Conservation (phyloP, 2,888 invertebrate genomes). For the Malacosoma neustria region DNA sequence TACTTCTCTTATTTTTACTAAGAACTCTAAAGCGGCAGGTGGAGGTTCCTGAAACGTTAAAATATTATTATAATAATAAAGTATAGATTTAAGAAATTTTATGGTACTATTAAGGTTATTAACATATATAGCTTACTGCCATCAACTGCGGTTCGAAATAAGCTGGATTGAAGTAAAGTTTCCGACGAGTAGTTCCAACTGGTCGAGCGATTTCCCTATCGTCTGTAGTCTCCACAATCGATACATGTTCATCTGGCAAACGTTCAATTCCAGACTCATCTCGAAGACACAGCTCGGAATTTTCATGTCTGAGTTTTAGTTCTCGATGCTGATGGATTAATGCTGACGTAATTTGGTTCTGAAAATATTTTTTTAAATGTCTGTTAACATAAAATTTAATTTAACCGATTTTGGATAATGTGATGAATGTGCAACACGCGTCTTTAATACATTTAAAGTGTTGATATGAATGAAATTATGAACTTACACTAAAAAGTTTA, state of each 20-base stretch:
- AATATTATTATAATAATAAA: neutral
- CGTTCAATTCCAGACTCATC: conserved; percentile 79
- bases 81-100: neutral
- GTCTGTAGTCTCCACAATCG: conserved; percentile 87
- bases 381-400: no score
- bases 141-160: conserved; percentile 92
- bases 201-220: conserved; percentile 80
- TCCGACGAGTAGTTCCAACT: conserved; percentile 82
- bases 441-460: no score
- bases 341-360: conserved; percentile 78
- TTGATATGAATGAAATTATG: no score
- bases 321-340: conserved; percentile 78
- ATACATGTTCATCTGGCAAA: conserved; percentile 88
- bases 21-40: conserved; percentile 91
- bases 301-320: conserved; percentile 44
- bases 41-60: conserved; percentile 85
- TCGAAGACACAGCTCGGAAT: conserved; percentile 49
- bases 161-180: conserved; percentile 92
- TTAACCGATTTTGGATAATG: no score
- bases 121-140: conserved; percentile 71
- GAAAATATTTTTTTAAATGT: conserved; percentile 21
- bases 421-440: no score
- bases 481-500: conserved; percentile 43
- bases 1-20: conserved; percentile 91
- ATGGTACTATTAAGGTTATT: neutral